Conservation (phyloP, 2,797 vertebrate genomes). For the Hippopotamyrus pictus region DNA sequence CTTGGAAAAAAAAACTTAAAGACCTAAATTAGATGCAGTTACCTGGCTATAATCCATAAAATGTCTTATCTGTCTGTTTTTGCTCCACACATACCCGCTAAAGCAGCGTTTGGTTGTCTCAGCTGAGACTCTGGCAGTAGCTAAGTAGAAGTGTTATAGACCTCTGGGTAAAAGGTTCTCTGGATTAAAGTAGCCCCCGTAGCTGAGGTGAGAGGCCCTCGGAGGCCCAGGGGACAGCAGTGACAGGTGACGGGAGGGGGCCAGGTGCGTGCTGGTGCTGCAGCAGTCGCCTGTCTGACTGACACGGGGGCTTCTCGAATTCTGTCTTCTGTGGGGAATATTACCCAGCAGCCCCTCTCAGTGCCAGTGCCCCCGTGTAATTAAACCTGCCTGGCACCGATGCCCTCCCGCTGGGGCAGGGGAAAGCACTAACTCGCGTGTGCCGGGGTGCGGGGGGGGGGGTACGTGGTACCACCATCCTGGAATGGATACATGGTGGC, state of each 20-base stretch:
- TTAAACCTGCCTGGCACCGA: conserved; percentile 36
- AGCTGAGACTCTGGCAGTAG: conserved; percentile 28
- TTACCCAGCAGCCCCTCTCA: conserved; percentile 34
- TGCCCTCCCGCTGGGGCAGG: background rate
- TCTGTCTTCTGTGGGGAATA: conserved; percentile 51
- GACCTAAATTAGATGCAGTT: background rate
- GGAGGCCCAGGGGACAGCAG: conserved; percentile 24
- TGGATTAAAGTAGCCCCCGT: conserved; percentile 2
- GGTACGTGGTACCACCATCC: background rate
- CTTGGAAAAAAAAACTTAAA: background rate
- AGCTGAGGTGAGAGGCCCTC: conserved; percentile 36
- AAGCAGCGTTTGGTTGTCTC: background rate
- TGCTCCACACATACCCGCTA: background rate
- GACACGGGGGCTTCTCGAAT: conserved; percentile 50
- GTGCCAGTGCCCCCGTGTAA: conserved; percentile 40
- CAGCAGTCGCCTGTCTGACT: conserved; percentile 35
- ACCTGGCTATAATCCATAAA: background rate
- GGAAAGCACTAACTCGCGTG: background rate
- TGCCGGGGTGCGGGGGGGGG: too few species aligned
- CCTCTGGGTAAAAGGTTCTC: conserved; percentile 10
- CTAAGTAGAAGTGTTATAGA: conserved; percentile 46
- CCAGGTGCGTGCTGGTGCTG: conserved; percentile 57
- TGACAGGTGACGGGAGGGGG: conserved; percentile 51
- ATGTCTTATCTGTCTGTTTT: background rate
- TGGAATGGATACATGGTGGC: background rate